Base-by-base conservation (phyloP, 2,797 vertebrate species). In the Clamator glandarius region DNA sequence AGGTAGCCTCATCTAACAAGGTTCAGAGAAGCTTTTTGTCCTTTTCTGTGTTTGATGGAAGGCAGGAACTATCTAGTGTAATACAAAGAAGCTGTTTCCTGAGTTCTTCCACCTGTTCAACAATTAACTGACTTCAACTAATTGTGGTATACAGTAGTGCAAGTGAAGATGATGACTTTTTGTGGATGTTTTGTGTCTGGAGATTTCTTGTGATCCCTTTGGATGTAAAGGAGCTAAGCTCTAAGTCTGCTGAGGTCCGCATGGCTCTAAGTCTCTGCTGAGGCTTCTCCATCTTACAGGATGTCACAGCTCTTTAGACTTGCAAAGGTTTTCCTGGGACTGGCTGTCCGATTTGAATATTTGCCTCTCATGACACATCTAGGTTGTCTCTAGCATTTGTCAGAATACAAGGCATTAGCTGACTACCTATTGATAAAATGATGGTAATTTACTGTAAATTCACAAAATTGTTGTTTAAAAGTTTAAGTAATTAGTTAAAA, bases 401-500 rank as follows among this genome's bases (percentile, higher is more conserved):
- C 46, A 75, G 44, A 87, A 28, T 8, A 36, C 31, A 90, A 57
- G 42, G 19, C 82, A n/a, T 35, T 74, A 36, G 17, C 24, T 78
- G 44, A 59, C 75, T 78, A 73, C 21, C 33, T 87, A 33, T 59
- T 81, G 46, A 79, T 85, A 61, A 93, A 91, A 85, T 10, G 31
- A 41, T 48, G 46, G 4, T 51, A 70, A 84, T 90, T 94, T 76
- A 82, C 39, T 76, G 33, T 55, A 88, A 95, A 89, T 94, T 90
- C 28, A 51, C 42, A 55, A 81, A 66, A 92, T 70, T 94, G 61
- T 95, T 95, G 51, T 89, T 90, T 95, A 67, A 87, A 97, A 96
- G 88, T 83, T 90, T 58, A 96, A 92, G 78, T 92, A 94, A 96
- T 97, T 89, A 94, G 50, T 84, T 96, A 96, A 96, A 95, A 95